Percentiles rank a stretch among this genome's conserved stretches.
Evolutionary conservation across 2,797 vertebrate species (phyloP).

Genomic region (Pipistrellus kuhlii): DNA sequence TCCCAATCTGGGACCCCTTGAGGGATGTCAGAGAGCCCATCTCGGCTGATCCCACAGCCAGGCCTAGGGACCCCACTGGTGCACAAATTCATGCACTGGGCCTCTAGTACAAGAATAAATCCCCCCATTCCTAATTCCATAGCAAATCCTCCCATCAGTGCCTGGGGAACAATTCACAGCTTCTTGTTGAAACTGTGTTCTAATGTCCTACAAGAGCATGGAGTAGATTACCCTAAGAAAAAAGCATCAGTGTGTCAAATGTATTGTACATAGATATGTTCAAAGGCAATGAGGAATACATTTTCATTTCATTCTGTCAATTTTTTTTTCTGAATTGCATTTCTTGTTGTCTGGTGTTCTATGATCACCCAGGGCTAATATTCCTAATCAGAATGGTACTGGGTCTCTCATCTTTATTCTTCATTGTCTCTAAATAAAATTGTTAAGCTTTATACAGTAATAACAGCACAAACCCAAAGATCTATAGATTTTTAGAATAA

Average conservation of each 20-base stretch:
- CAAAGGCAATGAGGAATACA: slow-evolving; percentile 43
- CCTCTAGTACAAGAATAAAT: slow-evolving; percentile 12
- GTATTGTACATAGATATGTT: slow-evolving; percentile 28
- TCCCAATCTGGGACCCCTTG: too few relatives aligned
- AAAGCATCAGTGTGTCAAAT: slow-evolving; percentile 26
- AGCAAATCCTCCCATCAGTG: slow-evolving; percentile 15
- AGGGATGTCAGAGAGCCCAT: too few relatives aligned
- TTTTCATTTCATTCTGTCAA: slow-evolving; percentile 44
- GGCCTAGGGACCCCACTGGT: too few relatives aligned
- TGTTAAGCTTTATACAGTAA: slow-evolving; percentile 64
- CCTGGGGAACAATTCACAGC: slow-evolving; percentile 44
- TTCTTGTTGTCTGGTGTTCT: slow-evolving; percentile 29
- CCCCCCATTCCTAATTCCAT: not conserved
- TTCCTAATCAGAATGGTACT: not conserved
- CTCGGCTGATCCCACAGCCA: too few relatives aligned
- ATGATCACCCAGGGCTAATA: slow-evolving; percentile 10
- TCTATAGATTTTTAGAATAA: slow-evolving; percentile 51
- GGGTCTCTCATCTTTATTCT: slow-evolving; percentile 49
- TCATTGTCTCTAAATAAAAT: slow-evolving; percentile 49
- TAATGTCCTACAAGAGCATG: slow-evolving; percentile 55
- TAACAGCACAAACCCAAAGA: slow-evolving; percentile 61
- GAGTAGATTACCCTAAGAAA: slow-evolving; percentile 20
- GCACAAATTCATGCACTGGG: too few relatives aligned
- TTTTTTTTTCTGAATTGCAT: slow-evolving; percentile 58
- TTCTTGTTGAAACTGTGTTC: not conserved